A percentile compares a stretch with the other conserved stretches of the same genome.
phyloP scores from a whole-genome alignment of 2,888 invertebrate species.

The Dioctria linearis region DNA sequence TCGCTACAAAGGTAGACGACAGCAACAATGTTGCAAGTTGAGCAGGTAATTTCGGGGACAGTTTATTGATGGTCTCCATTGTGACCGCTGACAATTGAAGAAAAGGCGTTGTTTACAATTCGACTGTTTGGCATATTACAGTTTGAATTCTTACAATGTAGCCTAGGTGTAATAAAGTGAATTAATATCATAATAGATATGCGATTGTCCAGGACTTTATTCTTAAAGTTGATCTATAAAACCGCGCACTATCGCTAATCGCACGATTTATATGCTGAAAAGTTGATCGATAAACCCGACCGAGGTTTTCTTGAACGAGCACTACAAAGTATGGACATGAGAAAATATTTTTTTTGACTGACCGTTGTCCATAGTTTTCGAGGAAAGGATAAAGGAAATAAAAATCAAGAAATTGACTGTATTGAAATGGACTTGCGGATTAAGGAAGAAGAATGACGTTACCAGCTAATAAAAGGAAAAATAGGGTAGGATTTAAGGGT shows the following conservation, averaged over 20 bases:
- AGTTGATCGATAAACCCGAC: slow-evolving; percentile 68
- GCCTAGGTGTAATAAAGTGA: slow-evolving; percentile 52
- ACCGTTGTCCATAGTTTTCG: slow-evolving; percentile 25
- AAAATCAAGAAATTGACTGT: background rate
- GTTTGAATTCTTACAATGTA: slow-evolving; percentile 49
- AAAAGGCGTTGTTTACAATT: slow-evolving; percentile 56
- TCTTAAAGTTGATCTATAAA: slow-evolving; percentile 43
- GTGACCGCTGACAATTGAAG: slow-evolving; percentile 54
- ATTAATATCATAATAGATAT: slow-evolving; percentile 57
- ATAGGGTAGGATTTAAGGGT: too few relatives aligned
- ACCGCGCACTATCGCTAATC: slow-evolving; percentile 62
- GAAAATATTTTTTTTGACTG: slow-evolving; percentile 4
- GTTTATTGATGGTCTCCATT: slow-evolving; percentile 56
- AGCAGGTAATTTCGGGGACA: slow-evolving; percentile 52
- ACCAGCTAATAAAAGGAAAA: too few relatives aligned
- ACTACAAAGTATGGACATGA: slow-evolving; percentile 9
- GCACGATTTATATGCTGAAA: slow-evolving; percentile 68
- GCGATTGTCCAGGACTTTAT: slow-evolving; percentile 8
- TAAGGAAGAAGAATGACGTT: too few relatives aligned
- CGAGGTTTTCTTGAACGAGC: background rate
- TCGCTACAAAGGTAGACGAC: slow-evolving; percentile 13
- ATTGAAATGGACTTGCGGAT: too few relatives aligned
- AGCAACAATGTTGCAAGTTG: slow-evolving; percentile 51
- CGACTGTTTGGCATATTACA: slow-evolving; percentile 30
- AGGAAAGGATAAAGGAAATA: background rate